phyloP scores from a whole-genome alignment of 2,797 vertebrate genomes.

The Epinephelus awoara region DNA sequence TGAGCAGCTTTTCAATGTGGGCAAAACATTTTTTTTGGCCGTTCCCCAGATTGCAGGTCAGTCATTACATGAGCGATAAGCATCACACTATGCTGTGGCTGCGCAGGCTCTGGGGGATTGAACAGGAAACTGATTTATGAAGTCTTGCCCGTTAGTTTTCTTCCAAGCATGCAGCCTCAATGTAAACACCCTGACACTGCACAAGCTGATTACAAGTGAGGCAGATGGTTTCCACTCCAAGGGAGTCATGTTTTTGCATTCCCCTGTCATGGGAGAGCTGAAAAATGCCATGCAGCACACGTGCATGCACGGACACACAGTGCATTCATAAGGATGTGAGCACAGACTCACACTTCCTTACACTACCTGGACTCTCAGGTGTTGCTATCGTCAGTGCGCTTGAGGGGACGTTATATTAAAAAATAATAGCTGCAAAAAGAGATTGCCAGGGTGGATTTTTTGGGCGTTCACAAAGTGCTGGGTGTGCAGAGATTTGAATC shows the following conservation, averaged over 20 bases:
- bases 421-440: conserved; percentile 3
- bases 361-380: conserved; percentile 8
- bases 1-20: conserved; percentile 13
- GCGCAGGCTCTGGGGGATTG: conserved; percentile 46
- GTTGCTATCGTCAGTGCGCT: conserved; percentile 20
- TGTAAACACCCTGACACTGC: conserved; percentile 82
- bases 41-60: conserved; percentile 38
- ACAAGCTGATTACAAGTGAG: conserved; percentile 75
- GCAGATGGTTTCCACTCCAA: conserved; percentile 76
- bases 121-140: conserved; percentile 74
- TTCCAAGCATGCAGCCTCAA: conserved; percentile 58
- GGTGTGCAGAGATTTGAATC: conserved; percentile 15
- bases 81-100: conserved; percentile 30
- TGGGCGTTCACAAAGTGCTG: neutral
- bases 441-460: conserved; percentile 16
- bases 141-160: conserved; percentile 49
- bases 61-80: conserved; percentile 58
- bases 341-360: neutral
- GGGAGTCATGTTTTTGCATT: conserved; percentile 82
- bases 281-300: conserved; percentile 53
- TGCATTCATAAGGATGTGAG: conserved; percentile 1
- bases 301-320: neutral
- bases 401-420: conserved; percentile 7
- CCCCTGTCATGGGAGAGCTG: conserved; percentile 69
- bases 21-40: conserved; percentile 7